Conservation (phyloP, 2,797 vertebrate genomes). For the Takifugu ocellatus region DNA sequence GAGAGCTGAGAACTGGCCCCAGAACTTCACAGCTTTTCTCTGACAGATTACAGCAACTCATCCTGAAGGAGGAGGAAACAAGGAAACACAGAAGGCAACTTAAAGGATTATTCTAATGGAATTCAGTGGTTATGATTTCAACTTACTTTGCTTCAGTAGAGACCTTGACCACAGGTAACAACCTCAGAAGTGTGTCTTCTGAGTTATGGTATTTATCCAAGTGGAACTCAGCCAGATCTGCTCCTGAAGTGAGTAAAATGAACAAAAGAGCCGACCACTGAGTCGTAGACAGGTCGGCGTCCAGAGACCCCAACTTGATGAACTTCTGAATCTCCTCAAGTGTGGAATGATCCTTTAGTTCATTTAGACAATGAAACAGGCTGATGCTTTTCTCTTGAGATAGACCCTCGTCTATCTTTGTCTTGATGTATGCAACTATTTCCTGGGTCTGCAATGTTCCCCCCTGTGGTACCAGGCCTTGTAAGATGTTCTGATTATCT, state of each 20-base stretch:
- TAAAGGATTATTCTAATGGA: fast-evolving
- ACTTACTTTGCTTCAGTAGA: conserved; percentile 41
- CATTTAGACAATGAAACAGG: too few species aligned
- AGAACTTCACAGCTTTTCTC: conserved; percentile 21
- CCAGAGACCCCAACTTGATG: too few species aligned
- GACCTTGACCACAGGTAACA: conserved; percentile 32
- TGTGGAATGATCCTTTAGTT: too few species aligned
- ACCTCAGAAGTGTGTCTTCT: conserved; percentile 21
- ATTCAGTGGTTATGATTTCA: neutral
- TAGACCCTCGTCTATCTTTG: too few species aligned
- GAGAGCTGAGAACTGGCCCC: conserved; percentile 2
- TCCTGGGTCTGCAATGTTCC: too few species aligned
- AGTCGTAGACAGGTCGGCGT: neutral
- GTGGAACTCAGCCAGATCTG: conserved; percentile 17
- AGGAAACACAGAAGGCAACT: fast-evolving
- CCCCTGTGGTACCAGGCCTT: conserved; percentile 9
- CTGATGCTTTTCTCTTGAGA: too few species aligned
- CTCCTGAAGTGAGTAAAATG: conserved; percentile 26
- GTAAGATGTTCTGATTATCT: conserved; percentile 17
- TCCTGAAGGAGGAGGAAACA: conserved; percentile 12
- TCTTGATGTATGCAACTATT: too few species aligned
- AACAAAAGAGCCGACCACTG: conserved; percentile 41
- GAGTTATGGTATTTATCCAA: conserved; percentile 12
- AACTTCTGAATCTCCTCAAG: too few species aligned
- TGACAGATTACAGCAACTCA: conserved; percentile 25